phyloP scores from a whole-genome alignment of 2,888 invertebrate genomes.

The Apamea epomidion region DNA sequence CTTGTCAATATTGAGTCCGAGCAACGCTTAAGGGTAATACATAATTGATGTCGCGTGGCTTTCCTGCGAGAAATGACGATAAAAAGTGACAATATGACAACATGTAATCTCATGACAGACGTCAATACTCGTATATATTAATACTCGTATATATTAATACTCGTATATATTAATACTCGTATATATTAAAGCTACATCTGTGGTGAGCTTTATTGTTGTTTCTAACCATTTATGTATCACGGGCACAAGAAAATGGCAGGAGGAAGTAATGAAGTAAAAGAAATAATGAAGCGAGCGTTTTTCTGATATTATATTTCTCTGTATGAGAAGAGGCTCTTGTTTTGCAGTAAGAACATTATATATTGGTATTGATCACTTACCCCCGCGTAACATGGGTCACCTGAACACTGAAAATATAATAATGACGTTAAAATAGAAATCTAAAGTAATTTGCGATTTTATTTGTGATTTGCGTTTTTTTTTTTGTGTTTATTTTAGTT shows the following conservation, averaged over 20 bases:
- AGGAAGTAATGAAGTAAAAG: background rate
- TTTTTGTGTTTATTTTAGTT: background rate
- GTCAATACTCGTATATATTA: background rate
- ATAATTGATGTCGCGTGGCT: background rate
- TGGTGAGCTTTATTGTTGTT: background rate
- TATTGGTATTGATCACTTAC: constrained; percentile 26
- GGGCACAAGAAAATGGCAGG: background rate
- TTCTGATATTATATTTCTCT: background rate
- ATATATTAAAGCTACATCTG: background rate
- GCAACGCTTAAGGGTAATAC: background rate
- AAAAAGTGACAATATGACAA: background rate
- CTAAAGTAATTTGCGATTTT: background rate
- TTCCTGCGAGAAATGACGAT: background rate
- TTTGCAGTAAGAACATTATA: background rate
- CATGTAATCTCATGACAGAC: background rate
- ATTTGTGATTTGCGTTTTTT: background rate
- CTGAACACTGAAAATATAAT: constrained; percentile 48
- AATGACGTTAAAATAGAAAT: background rate
- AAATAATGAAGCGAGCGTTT: background rate
- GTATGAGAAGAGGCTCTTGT: background rate
- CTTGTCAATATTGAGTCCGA: background rate
- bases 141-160: background rate
- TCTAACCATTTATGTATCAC: background rate
- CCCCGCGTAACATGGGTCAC: constrained; percentile 46
- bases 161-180: too few species aligned